Base-by-base conservation (phyloP, 2,113 vertebrate species). In the Prietella phreatophila region DNA sequence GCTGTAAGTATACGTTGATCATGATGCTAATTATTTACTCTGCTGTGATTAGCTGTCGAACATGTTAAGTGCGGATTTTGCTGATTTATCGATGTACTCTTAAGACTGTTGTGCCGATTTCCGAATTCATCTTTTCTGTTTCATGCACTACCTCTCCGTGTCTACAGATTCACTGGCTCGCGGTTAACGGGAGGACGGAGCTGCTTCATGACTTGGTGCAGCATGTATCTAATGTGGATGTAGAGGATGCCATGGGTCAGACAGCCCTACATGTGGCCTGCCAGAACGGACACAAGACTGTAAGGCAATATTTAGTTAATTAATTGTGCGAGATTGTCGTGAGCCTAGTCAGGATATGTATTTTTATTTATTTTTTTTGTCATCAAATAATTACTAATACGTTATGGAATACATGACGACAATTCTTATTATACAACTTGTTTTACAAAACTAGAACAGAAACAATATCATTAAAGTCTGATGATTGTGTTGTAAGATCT, bases 231-330 rank as follows among this genome's bases (percentile, higher is more conserved):
- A 97, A 99, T 0, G 98, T 99, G 58, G 98, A 99, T 33, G 98
- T 99, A 85, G 98, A 99, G 91, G 98, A 99, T 56, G 97, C 98
- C 11, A 99, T 99, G 98, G 98, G 98, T 1, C 98, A 99, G 94
- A 99, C 98, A 7, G 98, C 98, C 0, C 94, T 99, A 67, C 98
- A 99, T 2, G 98, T 99, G 10, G 98, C 98, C 92, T 99, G 98
- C 92, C 98, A 99, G 92, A 99, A 99, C 0, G 98, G 98, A 84
- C 98, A 99, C 93, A 99, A 97, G 92, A 99, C 98, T 27, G 97
- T 99, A 84, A 91, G 90, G 39, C 56, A 6, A 14, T 86, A n/a
- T 20, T 71, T 7, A 17, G 1, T 82, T 58, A 36, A 20, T 61
- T 25, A 84, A 8, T 39, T 56, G 4, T 56, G 17, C 33, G 17